Base-by-base conservation (phyloP, 2,797 vertebrate genomes). In the Capromys pilorides region DNA sequence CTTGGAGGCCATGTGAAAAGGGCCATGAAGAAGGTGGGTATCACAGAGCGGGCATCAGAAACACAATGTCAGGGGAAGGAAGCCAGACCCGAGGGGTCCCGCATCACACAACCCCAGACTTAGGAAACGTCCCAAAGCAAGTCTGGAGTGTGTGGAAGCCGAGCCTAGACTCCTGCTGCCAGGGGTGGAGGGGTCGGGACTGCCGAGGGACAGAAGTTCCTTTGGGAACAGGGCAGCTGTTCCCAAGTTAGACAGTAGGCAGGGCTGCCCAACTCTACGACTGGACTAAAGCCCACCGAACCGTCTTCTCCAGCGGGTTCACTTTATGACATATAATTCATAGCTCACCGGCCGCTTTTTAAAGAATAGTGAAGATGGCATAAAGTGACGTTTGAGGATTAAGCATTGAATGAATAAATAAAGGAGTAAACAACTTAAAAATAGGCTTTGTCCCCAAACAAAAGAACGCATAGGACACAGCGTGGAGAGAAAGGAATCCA, bases 61-160 rank as follows among this genome's bases (percentile, higher is more conserved):
- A 61, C 0, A 0, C 9, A 24, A n/a, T 1, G 14, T 10, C 14
- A 11, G 66, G 11, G 14, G 16, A 39, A 62, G n/a, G 67, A 31
- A 81, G 57, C 49, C 71, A 75, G 39, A 26, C 22, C 14, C 24
- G 7, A 75, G 13, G 13, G 39, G 21, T 41, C 71, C 26, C 10
- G 26, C 22, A 41, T 2, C 6, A 31, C 62, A 1, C 7, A 45
- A 75, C 16, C 28, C 67, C 41, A 33, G 33, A n/a, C 81, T 41
- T 41, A 28, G 14, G 6, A 54, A 67, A 54, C 80, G n/a, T 67
- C n/a, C 75, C 22, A 57, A 77, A 59, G 61, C 59, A 36, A 49
- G 19, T 79, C 59, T 64, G 5, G 24, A 19, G 49, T 64, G 33
- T 39, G 39, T 16, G 21, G 45, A 79, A 24, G 26, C 16, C 66